phyloP scores from a whole-genome alignment of 2,113 vertebrate genomes.

The Psophia crepitans region DNA sequence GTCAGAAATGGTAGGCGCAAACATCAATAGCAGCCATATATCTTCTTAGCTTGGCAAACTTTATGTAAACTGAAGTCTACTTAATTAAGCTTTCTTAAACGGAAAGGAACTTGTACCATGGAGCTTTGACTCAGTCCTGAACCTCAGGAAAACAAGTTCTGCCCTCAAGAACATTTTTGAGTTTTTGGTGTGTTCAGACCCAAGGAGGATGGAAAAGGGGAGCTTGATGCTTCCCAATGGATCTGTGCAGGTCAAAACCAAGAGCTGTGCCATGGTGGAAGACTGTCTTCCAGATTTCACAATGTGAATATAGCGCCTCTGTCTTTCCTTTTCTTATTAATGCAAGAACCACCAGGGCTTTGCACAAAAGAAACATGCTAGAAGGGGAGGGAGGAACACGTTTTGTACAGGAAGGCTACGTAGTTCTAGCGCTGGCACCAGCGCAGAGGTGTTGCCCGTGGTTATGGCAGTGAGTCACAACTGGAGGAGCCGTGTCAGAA shows the following conservation, averaged over 20 bases:
- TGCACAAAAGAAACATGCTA: accelerated
- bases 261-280: background rate
- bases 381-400: background rate
- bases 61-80: background rate
- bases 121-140: background rate
- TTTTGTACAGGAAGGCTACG: too few relatives aligned
- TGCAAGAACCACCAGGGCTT: background rate
- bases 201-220: background rate
- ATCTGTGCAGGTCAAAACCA: background rate
- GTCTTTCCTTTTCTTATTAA: background rate
- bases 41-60: background rate
- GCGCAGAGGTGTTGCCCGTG: background rate
- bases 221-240: background rate
- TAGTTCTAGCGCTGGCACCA: background rate
- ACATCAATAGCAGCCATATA: background rate
- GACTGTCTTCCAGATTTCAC: background rate
- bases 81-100: conserved; percentile 19
- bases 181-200: background rate
- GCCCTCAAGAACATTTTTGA: background rate
- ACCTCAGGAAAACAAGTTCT: background rate
- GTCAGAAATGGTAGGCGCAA: background rate
- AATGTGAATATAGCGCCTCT: background rate
- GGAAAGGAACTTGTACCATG: background rate
- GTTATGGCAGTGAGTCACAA: too few relatives aligned
- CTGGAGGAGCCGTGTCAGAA: background rate